Base-by-base conservation (phyloP, 2,113 vertebrate species). In the Urocynchramus pylzowi region DNA sequence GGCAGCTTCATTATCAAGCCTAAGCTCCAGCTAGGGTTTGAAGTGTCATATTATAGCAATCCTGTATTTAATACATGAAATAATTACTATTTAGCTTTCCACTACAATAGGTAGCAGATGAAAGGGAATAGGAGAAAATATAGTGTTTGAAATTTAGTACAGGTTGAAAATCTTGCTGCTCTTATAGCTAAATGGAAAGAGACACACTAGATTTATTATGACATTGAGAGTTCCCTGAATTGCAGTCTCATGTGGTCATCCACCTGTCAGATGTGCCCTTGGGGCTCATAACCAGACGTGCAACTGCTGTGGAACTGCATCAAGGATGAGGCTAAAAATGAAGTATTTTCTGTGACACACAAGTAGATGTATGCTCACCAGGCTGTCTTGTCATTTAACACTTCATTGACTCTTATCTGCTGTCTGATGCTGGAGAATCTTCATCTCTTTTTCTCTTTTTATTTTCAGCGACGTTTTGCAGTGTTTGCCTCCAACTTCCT, bases 401-500 rank as follows among this genome's bases (percentile, higher is more conserved):
- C 14, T 86, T 86, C 14, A 30, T 28, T 73, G 30, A 35, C 28
- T 52, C 61, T 73, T 79, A 33, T 17, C 28, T 59, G 33, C 24
- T 63, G 11, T 61, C 37, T 80, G n/a, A 21, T 64, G 16, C 27
- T 91, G 18, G 52, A 57, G 64, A 73, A 81, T 53, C 17, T 47
- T 54, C 47, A 3, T 37, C 56, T 89, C 45, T 24, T 67, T 60
- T 73, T 54, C 74, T 4, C 35, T 92, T 84, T 89, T 84, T 12
- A 39, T 93, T 97, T 91, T 67, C 97, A 99, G 98, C 98, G 98
- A 90, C 97, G 98, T 98, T 99, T 99, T 93, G 97, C 98, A 44
- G 98, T 98, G 89, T 98, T 99, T 93, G 97, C 98, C 5, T 98
- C 99, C 88, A 98, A 98, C 91, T 98, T 98, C 30, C 98, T 98